Evolutionary conservation across 2,797 vertebrate species (phyloP), one percentile per base, ranked within the genome.

Genomic region (Sternarchorhynchus goeldii): DNA sequence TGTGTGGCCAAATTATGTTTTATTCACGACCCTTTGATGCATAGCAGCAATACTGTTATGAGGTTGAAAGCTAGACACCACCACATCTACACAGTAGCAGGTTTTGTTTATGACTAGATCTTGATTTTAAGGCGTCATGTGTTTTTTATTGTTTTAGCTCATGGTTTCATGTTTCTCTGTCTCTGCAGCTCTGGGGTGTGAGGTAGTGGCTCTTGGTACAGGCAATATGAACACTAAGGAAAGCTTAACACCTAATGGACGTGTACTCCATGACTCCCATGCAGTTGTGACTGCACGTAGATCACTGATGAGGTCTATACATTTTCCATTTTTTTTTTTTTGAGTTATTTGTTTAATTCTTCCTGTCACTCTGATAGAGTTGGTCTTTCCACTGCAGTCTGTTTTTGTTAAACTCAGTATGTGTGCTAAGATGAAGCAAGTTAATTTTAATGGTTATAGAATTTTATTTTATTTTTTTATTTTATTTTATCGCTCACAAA

Each of bases 191-290:
- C 75, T 41, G 10, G 82, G 82, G 17, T 93, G 41, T 84, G 94
- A 98, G 78, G 95, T 98, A 55, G 92, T 98, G 2, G 96, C 96
- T 80, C 8, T 99, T 1, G 97, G 96, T 76, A 97, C 96, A 0
- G 97, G 97, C 17, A 93, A 93, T 57, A 93, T 86, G 75, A 98
- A 94, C 65, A 94, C 93, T 67, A 93, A 91, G 79, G 90, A 91
- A 56, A 83, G 77, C 12, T 58, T 90, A 0, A 90, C 92, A 0
- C 82, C 86, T 0, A 88, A 87, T 21, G 97, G 97, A 20, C 91
- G 96, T 39, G 86, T 95, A 60, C 58, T 99, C 20, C 95, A 97
- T 0, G 97, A 99, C 79, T 95, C 95, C 0, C 96, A 98, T 1
- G 95, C 94, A 17, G 82, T 96, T 0, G 95, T 98, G 2, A 90